Evolutionary conservation across 2,113 vertebrate genomes (phyloP).

Genomic region (Coreoperca whiteheadi): DNA sequence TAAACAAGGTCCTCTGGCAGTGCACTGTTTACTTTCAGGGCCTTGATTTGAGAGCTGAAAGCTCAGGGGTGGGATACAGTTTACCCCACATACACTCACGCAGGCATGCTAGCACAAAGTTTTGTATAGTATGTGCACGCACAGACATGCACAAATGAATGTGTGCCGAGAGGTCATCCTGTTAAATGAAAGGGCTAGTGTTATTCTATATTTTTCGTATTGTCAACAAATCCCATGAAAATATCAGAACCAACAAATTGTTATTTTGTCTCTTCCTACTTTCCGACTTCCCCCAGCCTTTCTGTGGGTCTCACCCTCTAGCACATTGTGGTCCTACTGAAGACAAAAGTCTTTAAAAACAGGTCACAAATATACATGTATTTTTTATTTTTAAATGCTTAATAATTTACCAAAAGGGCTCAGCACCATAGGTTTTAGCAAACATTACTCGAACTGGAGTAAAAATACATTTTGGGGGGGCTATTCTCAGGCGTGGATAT

Average conservation of each 20-base stretch:
- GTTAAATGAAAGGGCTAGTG: conserved; percentile 1
- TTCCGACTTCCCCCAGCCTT: neutral
- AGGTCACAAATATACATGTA: conserved; percentile 1
- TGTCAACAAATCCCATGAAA: neutral
- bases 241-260: neutral
- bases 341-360: neutral
- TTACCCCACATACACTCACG: conserved; percentile 68
- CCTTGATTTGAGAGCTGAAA: conserved; percentile 90
- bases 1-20: conserved; percentile 85
- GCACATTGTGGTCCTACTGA: neutral
- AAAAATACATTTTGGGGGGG: conserved; percentile 5
- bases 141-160: conserved; percentile 14
- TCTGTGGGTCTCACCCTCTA: neutral
- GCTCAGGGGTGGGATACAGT: conserved; percentile 72
- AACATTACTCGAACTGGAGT: conserved; percentile 7
- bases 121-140: neutral
- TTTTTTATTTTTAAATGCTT: neutral
- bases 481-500: conserved; percentile 15
- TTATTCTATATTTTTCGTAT: neutral
- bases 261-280: neutral
- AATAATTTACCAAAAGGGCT: neutral
- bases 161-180: conserved; percentile 13
- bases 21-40: conserved; percentile 88
- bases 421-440: neutral
- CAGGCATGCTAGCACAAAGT: conserved; percentile 49